These are phyloP conservation scores for Suillia variegata DNA, from an alignment of 2,888 invertebrate species.

Conservation along the genomic window DNA sequence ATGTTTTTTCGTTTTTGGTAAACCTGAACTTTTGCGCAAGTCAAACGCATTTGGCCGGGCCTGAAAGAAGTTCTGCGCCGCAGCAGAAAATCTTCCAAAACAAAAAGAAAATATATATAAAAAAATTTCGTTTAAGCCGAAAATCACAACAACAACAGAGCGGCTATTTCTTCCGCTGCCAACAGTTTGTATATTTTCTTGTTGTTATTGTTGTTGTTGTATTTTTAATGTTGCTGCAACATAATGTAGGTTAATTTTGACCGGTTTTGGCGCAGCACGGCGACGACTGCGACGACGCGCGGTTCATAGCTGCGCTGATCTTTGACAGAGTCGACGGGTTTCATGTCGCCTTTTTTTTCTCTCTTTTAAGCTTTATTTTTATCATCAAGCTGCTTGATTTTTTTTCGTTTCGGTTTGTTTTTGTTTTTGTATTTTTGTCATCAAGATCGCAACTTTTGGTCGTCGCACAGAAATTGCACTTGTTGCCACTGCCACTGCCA, in stretches of 20 bases:
- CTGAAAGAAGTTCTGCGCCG: no score
- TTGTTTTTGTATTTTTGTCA: conserved; percentile 22
- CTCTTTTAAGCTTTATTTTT: conserved; percentile 2
- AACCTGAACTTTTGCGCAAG: conserved; percentile 6
- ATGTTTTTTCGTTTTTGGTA: background rate
- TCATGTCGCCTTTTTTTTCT: conserved; percentile 23
- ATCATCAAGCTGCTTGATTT: background rate
- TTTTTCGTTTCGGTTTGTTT: conserved; percentile 1
- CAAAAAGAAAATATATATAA: no score
- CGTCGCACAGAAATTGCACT: background rate
- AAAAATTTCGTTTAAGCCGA: no score
- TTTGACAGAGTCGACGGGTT: conserved; percentile 7
- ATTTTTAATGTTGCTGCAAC: background rate
- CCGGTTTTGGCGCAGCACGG: background rate
- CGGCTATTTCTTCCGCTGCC: no score
- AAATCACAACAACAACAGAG: no score
- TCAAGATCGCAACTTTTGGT: conserved; percentile 4
- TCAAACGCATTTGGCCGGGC: background rate
- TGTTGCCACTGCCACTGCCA: no score
- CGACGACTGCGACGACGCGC: background rate
- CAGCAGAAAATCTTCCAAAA: no score
- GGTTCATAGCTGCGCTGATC: conserved; percentile 1
- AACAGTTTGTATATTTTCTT: no score
- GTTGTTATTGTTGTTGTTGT: background rate
- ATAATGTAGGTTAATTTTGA: conserved; percentile 1